Evolutionary conservation across 2,797 vertebrate genomes (phyloP), one percentile per base, ranked within the genome.

Genomic region (Gallirallus australis): DNA sequence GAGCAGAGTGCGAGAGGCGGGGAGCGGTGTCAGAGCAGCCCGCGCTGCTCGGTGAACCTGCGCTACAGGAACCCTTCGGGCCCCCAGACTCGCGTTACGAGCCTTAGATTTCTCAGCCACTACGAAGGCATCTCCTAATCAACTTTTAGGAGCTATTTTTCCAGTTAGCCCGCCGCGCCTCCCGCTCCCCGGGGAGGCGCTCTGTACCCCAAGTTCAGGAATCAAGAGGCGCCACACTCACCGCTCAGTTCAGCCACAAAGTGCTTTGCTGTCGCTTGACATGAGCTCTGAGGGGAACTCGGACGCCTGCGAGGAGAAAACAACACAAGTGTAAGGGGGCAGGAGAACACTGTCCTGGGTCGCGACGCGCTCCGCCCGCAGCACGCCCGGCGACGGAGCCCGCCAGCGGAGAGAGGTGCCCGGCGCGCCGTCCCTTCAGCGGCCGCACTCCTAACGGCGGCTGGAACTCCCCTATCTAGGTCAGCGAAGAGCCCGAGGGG

Each of bases 261-360:
- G 99, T 96, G 99, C 99, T 98, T 99, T 99, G 98, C 99, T 99
- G 98, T 99, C 99, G 97, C 98, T 98, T 94, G 99, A 98, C 98
- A 98, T 98, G 97, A 99, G 98, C 97, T 99, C 99, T 97, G 99
- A 98, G 81, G 99, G 99, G 96, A 99, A 99, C 97, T 99, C 99
- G 91, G 99, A 98, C 92, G 99, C 99, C 99, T 99, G 98, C 54
- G 98, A 70, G 28, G 28, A 93, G 72, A 78, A 40, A 52, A 40
- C 12, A 48, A 79, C 96, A 90, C 59, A 60, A 45, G 25, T n/a
- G 45, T 82, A 13, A 88, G 89, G 56, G 37, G 40, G 21, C 42
- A 7, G 42, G 40, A 18, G 11, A 9, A 12, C 54, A 23, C 30
- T 5, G 33, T 66, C 84, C 85, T 0, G n/a, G 33, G 6, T 15